Percentiles rank a stretch among this genome's conserved stretches.
Conservation (phyloP, 2,797 vertebrate species). For the Xiphorhynchus erythropygius region DNA sequence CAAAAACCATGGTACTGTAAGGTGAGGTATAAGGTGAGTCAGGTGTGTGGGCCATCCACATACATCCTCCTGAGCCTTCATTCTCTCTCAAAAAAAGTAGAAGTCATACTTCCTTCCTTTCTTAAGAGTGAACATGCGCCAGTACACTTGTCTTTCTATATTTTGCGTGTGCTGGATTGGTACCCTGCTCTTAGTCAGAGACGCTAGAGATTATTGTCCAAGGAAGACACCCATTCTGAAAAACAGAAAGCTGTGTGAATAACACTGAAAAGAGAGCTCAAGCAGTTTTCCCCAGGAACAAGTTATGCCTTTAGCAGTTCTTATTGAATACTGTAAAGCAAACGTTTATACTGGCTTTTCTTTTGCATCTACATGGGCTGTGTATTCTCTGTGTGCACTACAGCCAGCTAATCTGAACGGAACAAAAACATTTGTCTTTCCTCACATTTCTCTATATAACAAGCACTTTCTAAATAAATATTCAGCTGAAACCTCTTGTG, state of each 20-base stretch:
- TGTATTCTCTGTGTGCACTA: not conserved
- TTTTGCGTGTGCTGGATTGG: not conserved
- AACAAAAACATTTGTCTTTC: conserved; percentile 55
- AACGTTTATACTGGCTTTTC: conserved; percentile 61
- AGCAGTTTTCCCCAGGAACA: conserved; percentile 8
- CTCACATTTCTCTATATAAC: conserved; percentile 34
- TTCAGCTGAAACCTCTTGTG: conserved; percentile 20
- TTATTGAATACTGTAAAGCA: conserved; percentile 22
- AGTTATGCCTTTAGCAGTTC: conserved; percentile 14
- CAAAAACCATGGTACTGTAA: not conserved
- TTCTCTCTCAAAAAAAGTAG: not conserved
- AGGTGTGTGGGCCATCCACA: not conserved
- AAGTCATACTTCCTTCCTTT: not conserved
- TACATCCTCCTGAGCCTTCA: not conserved
- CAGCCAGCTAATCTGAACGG: conserved; percentile 22
- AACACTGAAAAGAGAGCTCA: not conserved
- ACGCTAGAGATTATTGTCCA: not conserved
- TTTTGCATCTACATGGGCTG: conserved; percentile 2
- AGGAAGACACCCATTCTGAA: not conserved
- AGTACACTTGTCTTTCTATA: not conserved
- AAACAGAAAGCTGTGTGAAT: not conserved
- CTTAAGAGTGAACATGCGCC: not conserved
- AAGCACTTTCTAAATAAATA: conserved; percentile 39
- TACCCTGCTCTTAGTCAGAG: not conserved
- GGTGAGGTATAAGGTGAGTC: not conserved